Evolutionary conservation across 2,113 vertebrate genomes (phyloP), one percentile per base, ranked within the genome.

Genomic region (Axis porcinus): DNA sequence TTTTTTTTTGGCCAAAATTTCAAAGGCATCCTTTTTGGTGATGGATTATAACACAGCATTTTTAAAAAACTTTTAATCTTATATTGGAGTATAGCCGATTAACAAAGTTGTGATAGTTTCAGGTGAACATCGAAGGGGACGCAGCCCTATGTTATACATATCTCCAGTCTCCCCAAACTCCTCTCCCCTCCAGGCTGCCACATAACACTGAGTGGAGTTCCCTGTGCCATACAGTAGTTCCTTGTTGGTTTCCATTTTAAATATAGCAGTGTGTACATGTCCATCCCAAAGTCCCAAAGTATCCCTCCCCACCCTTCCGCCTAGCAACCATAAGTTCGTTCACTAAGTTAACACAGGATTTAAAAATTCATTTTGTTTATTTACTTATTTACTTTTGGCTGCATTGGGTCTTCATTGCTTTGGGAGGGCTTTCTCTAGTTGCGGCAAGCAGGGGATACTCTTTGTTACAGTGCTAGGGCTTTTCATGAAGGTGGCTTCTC

Each of bases 391-490:
- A 12, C 21, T 67, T 36, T 21, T 23, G 64, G 5, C 17, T 23
- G 33, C 64, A 21, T 6, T 70, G 64, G 19, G n/a, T 70, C 64
- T 70, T 1, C n/a, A 5, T 36, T 36, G n/a, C 64, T 36, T 70
- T 21, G 9, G 1, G 17, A 70, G 64, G n/a, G n/a, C 64, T 70
- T 36, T 23, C n/a, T 36, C 64, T 36, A 70, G n/a, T 36, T 36
- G 9, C 1, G 0, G 64, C n/a, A 36, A 11, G 17, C 64, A 70
- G 19, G n/a, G 64, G 64, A n/a, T 70, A 19, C n/a, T 36, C n/a
- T 70, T n/a, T 21, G n/a, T 21, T 36, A 10, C 2, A 1, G 19
- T 21, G 0, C 0, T 0, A 21, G n/a, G 17, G 64, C 64, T 21
- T 70, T 67, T 36, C 17, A 70, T 1, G 17, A 11, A 70, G 21